Base-by-base conservation (phyloP, 2,797 vertebrate species). In the Helicolenus hilgendorfi region DNA sequence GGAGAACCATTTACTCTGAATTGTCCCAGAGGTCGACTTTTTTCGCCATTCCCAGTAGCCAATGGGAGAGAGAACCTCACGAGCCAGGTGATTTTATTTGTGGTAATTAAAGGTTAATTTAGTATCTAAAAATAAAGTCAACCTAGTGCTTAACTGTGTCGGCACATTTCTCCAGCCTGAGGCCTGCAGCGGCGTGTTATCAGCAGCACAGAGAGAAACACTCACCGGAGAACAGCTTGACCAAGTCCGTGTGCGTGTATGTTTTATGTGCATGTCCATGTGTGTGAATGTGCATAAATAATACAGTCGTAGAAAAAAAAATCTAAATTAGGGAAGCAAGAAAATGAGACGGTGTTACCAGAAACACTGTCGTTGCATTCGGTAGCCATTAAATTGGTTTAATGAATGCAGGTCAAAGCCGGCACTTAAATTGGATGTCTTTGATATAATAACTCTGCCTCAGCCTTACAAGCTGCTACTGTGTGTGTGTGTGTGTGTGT, bases 21-120 rank as follows among this genome's bases (percentile, higher is more conserved):
- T 38, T 24, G 24, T 91, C 78, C 75, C 82, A 74, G 71, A 89
- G 81, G 89, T 89, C 65, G 84, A 72, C 60, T 64, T 81, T 87
- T 82, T 82, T 15, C 78, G 71, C 49, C 45, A 69, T 76, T 76
- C 79, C 79, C 72, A 87, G 77, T 84, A 81, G 85, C 59, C 69
- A 82, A 45, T 18, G 13, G 73, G 65, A 38, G 41, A 15, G 31
- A 85, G 83, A 92, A 27, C 27, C 72, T 74, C 49, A 5, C 53
- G 22, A 74, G 33, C 79, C 41, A 86, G 80, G 79, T 89, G 86
- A 91, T 93, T 92, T 91, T 87, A 83, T 92, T 91, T 83, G 60
- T 69, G 56, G 78, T 91, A 91, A 95, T 95, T 94, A 92, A 94
- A 92, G 81, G 72, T 83, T 85, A 71, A 92, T 85, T 89, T 74